Conservation (phyloP, 2,797 vertebrate genomes). For the Clamator glandarius region DNA sequence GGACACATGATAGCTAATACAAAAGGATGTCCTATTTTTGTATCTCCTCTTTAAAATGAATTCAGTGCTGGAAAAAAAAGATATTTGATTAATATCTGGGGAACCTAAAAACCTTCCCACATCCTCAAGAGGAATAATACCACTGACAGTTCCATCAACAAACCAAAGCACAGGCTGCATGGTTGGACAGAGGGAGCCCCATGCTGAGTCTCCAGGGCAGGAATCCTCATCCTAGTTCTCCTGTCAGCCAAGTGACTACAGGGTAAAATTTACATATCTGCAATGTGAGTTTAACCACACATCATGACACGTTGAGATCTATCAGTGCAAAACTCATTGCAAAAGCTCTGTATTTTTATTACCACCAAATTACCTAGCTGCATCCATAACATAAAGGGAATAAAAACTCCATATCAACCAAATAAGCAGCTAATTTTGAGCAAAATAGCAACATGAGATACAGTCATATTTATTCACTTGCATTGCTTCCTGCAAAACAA, state of each 20-base stretch:
- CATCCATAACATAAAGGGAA: background rate
- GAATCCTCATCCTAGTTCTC: background rate
- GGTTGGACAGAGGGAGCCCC: background rate
- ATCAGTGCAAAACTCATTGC: background rate
- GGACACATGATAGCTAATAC: background rate
- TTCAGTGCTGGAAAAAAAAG: constrained; percentile 1
- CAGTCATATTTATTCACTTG: background rate
- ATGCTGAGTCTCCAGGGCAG: background rate
- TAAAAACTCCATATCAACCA: background rate
- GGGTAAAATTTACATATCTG: background rate
- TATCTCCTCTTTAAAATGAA: constrained; percentile 25
- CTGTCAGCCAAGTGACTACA: background rate
- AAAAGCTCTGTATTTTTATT: background rate
- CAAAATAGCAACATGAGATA: background rate
- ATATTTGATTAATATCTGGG: background rate
- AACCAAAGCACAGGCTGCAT: background rate
- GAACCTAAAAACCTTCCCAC: background rate
- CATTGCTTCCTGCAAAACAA: background rate
- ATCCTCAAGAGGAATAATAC: background rate
- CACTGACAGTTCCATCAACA: background rate
- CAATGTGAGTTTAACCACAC: background rate
- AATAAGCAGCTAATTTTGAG: background rate
- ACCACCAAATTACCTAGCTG: background rate
- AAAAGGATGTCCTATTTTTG: constrained; percentile 39
- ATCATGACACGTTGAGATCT: background rate